Evolutionary conservation across 1,140 invertebrate genomes (phyloP).

Genomic region (Musca domestica): DNA sequence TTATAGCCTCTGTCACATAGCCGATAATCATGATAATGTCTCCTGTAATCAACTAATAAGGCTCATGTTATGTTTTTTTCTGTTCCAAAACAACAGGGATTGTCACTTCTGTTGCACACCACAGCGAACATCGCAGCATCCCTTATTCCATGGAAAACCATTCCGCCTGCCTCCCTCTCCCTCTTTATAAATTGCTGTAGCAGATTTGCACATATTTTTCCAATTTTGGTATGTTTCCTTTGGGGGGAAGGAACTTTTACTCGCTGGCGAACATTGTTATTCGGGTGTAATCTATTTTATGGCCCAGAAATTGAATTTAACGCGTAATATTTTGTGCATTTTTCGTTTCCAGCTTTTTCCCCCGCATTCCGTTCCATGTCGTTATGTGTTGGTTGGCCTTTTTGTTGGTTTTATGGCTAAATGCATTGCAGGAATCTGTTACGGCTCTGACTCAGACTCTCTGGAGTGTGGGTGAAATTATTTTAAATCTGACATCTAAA

Average conservation of each 20-base stretch:
- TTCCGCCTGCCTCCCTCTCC: no score
- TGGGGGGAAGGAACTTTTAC: no score
- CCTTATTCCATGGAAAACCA: no score
- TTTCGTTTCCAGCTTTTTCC: no score
- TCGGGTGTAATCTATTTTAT: slow-evolving; percentile 23
- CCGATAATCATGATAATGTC: slow-evolving; percentile 54
- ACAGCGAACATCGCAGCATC: no score
- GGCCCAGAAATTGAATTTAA: slow-evolving; percentile 50
- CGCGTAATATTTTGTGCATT: slow-evolving; percentile 46
- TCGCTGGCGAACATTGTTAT: no score
- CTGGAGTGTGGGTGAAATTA: slow-evolving; percentile 2
- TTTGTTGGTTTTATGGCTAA: slow-evolving; percentile 17
- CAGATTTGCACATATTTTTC: no score
- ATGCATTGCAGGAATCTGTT: slow-evolving; percentile 24
- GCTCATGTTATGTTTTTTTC: slow-evolving; percentile 39
- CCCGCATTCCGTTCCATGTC: background rate
- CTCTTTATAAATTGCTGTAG: no score
- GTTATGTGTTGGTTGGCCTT: background rate
- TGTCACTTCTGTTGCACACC: background rate
- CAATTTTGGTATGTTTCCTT: no score
- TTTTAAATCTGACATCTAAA: slow-evolving; percentile 9
- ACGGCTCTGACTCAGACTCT: slow-evolving; percentile 2
- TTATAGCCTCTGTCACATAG: no score
- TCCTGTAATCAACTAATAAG: slow-evolving; percentile 55
- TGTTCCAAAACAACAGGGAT: background rate